A percentile compares a stretch with the other conserved stretches of the same genome.
phyloP scores from a whole-genome alignment of 2,888 invertebrate genomes.

The Spisula solida region DNA sequence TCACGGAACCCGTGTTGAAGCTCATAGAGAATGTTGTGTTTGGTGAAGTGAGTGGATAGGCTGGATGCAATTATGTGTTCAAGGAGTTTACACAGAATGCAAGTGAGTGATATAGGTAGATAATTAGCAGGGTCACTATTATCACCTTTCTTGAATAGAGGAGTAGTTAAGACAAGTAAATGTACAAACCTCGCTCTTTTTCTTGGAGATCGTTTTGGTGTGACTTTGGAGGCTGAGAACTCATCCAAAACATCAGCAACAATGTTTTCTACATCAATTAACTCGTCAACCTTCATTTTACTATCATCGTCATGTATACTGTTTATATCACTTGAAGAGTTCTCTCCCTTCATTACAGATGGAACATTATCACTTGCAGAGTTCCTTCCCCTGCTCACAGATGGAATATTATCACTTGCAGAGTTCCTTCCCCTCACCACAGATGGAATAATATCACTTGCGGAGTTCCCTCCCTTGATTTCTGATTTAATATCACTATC shows the following conservation, averaged over 20 bases:
- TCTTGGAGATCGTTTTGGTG: conserved; percentile 44
- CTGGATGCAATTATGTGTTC: too few species aligned
- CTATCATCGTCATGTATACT: neutral
- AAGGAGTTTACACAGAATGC: too few species aligned
- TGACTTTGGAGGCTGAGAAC: conserved; percentile 18
- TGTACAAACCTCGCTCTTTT: conserved; percentile 42
- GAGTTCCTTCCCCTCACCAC: neutral
- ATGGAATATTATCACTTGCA: neutral
- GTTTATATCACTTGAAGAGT: neutral
- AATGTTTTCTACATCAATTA: neutral
- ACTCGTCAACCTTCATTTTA: neutral
- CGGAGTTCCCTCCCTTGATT: neutral
- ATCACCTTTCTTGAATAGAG: too few species aligned
- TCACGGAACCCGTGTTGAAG: too few species aligned
- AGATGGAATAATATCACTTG: neutral
- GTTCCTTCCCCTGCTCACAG: neutral
- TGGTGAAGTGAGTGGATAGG: too few species aligned
- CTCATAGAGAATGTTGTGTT: too few species aligned
- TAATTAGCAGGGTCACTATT: too few species aligned
- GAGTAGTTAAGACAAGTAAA: neutral
- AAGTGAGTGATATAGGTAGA: too few species aligned
- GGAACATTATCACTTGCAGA: neutral
- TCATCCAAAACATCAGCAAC: conserved; percentile 48
- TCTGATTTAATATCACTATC: neutral
- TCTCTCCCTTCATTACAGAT: neutral